phyloP scores from a whole-genome alignment of 53 echinoderm and acorn worm genomes.

The Luidia sarsii region DNA sequence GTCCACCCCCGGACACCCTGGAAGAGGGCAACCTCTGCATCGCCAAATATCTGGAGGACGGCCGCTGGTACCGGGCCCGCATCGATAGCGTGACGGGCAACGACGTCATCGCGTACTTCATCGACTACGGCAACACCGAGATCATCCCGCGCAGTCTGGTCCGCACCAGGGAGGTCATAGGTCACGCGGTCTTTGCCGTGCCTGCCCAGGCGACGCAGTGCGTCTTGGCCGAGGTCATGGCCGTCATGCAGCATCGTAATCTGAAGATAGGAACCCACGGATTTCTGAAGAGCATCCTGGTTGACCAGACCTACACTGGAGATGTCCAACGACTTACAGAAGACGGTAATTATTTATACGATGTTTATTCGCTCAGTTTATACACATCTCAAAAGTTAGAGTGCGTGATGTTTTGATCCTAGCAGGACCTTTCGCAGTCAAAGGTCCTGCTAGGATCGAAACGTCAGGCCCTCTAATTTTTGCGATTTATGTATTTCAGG shows the following conservation, averaged over 20 bases:
- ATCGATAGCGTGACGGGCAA: constrained; percentile 86
- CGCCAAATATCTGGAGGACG: constrained; percentile 87
- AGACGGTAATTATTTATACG: constrained; percentile 18
- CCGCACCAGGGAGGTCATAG: constrained; percentile 40
- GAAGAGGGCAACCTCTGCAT: constrained; percentile 71
- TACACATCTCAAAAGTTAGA: too few species aligned
- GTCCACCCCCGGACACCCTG: constrained; percentile 55
- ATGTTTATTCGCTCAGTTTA: too few species aligned
- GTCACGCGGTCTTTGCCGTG: constrained; percentile 36
- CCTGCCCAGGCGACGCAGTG: constrained; percentile 87
- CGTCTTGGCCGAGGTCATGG: constrained; percentile 67
- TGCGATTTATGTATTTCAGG: too few species aligned
- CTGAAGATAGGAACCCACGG: constrained; percentile 73
- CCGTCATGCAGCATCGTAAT: constrained; percentile 50
- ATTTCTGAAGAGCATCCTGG: constrained; percentile 60
- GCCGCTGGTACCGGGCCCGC: constrained; percentile 83
- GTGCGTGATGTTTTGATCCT: too few species aligned
- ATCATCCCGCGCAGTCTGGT: constrained; percentile 77
- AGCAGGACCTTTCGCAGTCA: too few species aligned
- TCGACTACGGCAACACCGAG: constrained; percentile 96
- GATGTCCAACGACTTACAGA: constrained; percentile 33
- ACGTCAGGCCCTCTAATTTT: too few species aligned
- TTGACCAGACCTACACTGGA: constrained; percentile 60
- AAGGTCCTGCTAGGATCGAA: too few species aligned
- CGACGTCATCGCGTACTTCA: constrained; percentile 89